Conservation (phyloP, 1,140 invertebrate species). For the Aphelenchoides fujianensis region DNA sequence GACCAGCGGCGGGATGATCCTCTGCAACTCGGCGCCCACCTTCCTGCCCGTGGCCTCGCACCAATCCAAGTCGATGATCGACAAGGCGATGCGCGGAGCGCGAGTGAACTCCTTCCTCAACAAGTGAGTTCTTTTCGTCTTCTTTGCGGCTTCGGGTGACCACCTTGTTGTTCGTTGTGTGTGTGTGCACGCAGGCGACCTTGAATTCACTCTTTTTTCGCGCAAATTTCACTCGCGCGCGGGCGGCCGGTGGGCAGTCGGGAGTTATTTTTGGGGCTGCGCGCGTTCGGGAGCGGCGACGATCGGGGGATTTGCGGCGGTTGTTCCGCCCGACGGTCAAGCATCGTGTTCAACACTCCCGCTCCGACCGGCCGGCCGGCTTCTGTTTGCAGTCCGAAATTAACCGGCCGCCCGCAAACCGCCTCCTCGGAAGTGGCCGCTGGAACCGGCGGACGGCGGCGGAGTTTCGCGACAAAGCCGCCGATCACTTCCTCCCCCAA, state of each 20-base stretch:
- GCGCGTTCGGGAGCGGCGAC: background rate
- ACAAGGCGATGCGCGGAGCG: slow-evolving; percentile 27
- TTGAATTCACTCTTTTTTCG: background rate
- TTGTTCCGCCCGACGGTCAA: background rate
- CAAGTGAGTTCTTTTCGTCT: slow-evolving; percentile 29
- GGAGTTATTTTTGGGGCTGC: background rate
- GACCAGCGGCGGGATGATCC: background rate
- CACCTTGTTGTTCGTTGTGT: background rate
- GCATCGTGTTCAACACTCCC: background rate
- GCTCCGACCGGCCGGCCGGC: background rate
- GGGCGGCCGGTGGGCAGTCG: too few relatives aligned
- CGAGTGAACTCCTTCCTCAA: slow-evolving; percentile 40
- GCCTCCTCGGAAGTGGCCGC: too few relatives aligned
- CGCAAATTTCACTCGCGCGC: slow-evolving; percentile 10
- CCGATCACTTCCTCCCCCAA: too few relatives aligned
- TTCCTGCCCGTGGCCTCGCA: background rate
- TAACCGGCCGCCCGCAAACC: too few relatives aligned
- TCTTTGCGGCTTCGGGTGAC: background rate
- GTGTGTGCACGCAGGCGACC: background rate
- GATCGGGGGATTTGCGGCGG: background rate
- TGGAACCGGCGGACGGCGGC: too few relatives aligned
- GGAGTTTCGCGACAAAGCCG: too few relatives aligned
- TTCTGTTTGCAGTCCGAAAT: slow-evolving; percentile 1
- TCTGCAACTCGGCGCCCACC: background rate
- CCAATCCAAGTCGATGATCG: slow-evolving; percentile 16